These are phyloP conservation scores for Euura saliciscinereae DNA, from an alignment of 1,140 invertebrate species.

Conservation along the genomic window DNA sequence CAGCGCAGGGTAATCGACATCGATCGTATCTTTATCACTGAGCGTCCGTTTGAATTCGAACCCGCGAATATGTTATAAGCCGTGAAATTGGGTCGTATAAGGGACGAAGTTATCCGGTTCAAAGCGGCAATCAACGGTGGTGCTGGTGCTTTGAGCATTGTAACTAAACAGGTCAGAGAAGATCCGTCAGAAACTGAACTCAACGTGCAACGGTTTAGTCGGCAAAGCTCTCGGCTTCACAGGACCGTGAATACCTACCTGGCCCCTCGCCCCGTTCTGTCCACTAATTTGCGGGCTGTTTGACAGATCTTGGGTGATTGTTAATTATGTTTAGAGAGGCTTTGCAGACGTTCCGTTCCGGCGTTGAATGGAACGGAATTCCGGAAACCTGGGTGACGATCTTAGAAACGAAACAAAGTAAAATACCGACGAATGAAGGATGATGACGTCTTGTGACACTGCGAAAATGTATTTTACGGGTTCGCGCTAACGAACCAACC, in stretches of 20 bases:
- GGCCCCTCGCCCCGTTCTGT: slow-evolving; percentile 25
- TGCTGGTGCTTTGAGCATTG: slow-evolving; percentile 2
- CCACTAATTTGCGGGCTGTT: slow-evolving; percentile 51
- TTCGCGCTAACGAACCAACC: background rate
- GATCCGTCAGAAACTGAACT: background rate
- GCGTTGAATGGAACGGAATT: no score
- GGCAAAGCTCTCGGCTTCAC: background rate
- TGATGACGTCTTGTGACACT: no score
- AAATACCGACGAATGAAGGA: no score
- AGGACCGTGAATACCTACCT: background rate
- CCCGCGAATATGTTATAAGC: no score
- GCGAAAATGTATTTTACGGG: no score
- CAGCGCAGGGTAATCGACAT: background rate
- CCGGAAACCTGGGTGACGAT: no score
- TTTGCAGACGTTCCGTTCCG: slow-evolving; percentile 16
- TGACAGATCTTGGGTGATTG: slow-evolving; percentile 52
- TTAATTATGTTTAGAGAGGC: slow-evolving; percentile 51
- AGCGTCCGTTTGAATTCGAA: no score
- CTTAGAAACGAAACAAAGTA: no score
- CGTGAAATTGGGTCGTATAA: background rate
- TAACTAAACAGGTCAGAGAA: background rate
- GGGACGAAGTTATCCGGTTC: background rate
- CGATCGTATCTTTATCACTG: background rate
- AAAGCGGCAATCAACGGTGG: background rate
- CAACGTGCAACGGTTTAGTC: background rate